phyloP scores from a whole-genome alignment of 2,113 vertebrate species.

The Phasianus colchicus region DNA sequence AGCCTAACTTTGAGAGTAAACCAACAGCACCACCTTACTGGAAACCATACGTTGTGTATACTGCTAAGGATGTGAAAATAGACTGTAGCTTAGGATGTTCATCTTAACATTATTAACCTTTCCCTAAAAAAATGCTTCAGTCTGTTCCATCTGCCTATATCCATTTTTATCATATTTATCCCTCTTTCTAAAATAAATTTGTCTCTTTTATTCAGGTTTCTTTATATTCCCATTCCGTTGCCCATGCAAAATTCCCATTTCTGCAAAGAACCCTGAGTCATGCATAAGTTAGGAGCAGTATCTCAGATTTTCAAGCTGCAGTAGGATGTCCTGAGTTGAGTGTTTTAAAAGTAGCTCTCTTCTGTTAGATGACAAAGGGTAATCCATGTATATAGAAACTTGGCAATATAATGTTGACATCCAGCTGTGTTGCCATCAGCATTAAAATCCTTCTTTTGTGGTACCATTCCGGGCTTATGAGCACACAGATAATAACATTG shows the following conservation, averaged over 20 bases:
- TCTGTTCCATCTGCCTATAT: constrained; percentile 37
- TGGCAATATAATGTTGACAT: neutral
- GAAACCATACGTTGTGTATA: neutral
- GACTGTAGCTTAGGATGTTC: neutral
- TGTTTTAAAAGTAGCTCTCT: neutral
- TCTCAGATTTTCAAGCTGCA: neutral
- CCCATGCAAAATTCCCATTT: neutral
- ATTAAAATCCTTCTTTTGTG: neutral
- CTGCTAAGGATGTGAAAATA: constrained; percentile 13
- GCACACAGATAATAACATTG: neutral
- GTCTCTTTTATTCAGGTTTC: neutral
- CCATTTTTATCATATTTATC: constrained; percentile 40
- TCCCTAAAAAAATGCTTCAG: constrained; percentile 25
- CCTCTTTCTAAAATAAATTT: constrained; percentile 35
- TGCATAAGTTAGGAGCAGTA: neutral
- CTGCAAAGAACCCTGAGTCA: neutral
- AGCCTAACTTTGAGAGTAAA: neutral
- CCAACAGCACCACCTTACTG: neutral
- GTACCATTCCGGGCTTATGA: neutral
- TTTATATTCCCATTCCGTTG: constrained; percentile 13
- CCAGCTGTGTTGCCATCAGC: neutral
- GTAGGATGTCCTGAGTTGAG: neutral
- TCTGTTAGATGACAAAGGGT: neutral
- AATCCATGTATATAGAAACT: neutral
- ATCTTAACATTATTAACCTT: constrained; percentile 42